Percentiles rank a stretch among this genome's conserved stretches.
These are phyloP conservation scores for Ranitomeya imitator DNA, from an alignment of 2,113 vertebrate species.

Conservation along the genomic window DNA sequence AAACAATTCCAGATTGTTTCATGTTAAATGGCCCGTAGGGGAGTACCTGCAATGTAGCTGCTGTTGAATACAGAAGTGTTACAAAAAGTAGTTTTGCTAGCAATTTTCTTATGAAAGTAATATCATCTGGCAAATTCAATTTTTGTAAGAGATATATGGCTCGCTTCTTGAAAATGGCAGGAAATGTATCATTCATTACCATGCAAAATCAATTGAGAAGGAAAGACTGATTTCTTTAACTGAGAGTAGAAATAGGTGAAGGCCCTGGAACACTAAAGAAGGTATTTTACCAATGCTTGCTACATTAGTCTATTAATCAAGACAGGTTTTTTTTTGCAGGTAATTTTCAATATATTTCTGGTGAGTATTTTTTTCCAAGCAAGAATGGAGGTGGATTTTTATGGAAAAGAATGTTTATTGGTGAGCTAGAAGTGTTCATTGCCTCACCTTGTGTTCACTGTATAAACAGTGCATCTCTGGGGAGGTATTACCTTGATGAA, in stretches of 20 bases:
- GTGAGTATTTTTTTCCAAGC: slow-evolving; percentile 25
- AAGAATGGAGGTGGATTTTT: slow-evolving; percentile 45
- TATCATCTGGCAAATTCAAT: slow-evolving; percentile 32
- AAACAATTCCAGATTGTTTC: slow-evolving; percentile 17
- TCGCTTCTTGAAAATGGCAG: slow-evolving; percentile 31
- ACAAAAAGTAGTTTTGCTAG: slow-evolving; percentile 24
- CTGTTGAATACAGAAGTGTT: slow-evolving; percentile 26
- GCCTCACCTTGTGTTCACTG: slow-evolving; percentile 52
- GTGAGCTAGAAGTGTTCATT: slow-evolving; percentile 34
- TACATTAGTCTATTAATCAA: slow-evolving; percentile 47
- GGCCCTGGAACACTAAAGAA: not conserved
- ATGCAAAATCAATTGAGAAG: slow-evolving; percentile 44
- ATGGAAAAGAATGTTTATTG: slow-evolving; percentile 47
- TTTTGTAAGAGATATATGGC: slow-evolving; percentile 41
- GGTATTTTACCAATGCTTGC: not conserved
- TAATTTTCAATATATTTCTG: slow-evolving; percentile 46
- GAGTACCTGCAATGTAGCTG: not conserved
- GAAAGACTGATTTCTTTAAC: slow-evolving; percentile 28
- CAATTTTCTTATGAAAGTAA: slow-evolving; percentile 35
- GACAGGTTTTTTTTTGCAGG: slow-evolving; percentile 5
- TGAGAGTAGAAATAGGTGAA: not conserved
- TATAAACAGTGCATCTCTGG: slow-evolving; percentile 47
- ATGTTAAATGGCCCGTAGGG: slow-evolving; percentile 28
- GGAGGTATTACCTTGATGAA: slow-evolving; percentile 54
- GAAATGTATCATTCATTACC: slow-evolving; percentile 45